phyloP scores from a whole-genome alignment of 2,113 vertebrate genomes.

The Cochlearius cochlearius region DNA sequence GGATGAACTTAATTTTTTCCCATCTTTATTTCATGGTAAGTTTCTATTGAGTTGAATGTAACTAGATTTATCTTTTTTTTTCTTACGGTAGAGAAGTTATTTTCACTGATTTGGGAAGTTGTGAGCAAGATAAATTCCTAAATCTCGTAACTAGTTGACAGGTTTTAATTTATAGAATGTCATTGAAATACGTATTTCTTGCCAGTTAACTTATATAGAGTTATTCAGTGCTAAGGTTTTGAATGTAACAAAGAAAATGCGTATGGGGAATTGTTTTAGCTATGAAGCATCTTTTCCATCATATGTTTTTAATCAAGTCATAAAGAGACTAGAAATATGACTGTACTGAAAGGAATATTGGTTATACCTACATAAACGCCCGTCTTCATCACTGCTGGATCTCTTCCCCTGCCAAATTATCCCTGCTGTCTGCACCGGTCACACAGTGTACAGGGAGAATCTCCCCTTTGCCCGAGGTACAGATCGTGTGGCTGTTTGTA shows the following conservation, averaged over 20 bases:
- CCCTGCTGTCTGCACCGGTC: neutral
- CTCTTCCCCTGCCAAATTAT: neutral
- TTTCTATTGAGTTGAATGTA: neutral
- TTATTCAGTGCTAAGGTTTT: neutral
- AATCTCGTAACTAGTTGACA: neutral
- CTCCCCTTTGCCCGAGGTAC: neutral
- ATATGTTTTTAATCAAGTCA: constrained; percentile 10
- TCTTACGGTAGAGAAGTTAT: neutral
- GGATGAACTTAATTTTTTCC: neutral
- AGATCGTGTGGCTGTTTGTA: neutral
- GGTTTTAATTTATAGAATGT: neutral
- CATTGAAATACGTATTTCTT: neutral
- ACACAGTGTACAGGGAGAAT: neutral
- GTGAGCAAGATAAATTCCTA: neutral
- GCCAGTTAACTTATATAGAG: neutral
- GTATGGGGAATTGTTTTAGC: neutral
- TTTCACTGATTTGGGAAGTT: neutral
- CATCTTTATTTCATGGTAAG: neutral
- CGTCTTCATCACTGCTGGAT: neutral
- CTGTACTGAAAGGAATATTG: neutral
- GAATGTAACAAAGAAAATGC: neutral
- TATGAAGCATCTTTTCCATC: neutral
- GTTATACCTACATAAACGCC: neutral
- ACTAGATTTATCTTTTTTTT: neutral
- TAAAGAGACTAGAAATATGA: constrained; percentile 3